Conservation (phyloP, 92 coral and sea anemone genomes). For the Heliopora coerulea region DNA sequence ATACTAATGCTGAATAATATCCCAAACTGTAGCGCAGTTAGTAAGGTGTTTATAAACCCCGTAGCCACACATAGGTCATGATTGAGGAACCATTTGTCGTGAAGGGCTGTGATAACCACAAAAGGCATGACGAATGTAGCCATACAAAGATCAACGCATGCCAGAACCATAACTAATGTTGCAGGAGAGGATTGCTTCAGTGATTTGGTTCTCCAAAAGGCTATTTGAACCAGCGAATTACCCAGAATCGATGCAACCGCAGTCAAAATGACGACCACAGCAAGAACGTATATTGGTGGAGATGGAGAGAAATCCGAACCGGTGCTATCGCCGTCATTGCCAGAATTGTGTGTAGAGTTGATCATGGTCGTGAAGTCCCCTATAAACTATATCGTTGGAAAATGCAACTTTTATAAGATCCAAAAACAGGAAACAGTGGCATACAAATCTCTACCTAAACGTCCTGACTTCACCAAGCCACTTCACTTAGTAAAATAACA, state of each 20-base stretch:
- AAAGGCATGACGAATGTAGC: slow-evolving; percentile 82
- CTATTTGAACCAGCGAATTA: slow-evolving; percentile 65
- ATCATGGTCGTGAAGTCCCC: too few species aligned
- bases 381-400: too few species aligned
- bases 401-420: too few species aligned
- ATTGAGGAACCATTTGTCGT: slow-evolving; percentile 65
- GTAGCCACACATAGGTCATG: slow-evolving; percentile 61
- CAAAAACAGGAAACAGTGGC: too few species aligned
- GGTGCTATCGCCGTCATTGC: not conserved
- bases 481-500: too few species aligned
- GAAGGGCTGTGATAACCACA: slow-evolving; percentile 71
- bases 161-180: slow-evolving; percentile 74
- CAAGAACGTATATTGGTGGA: slow-evolving; percentile 45
- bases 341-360: not conserved
- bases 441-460: too few species aligned
- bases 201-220: slow-evolving; percentile 69
- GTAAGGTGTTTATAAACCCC: slow-evolving; percentile 85
- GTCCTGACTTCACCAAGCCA: too few species aligned
- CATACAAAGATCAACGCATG: slow-evolving; percentile 78
- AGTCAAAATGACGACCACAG: slow-evolving; percentile 56
- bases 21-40: slow-evolving; percentile 96
- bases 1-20: slow-evolving; percentile 85
- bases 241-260: slow-evolving; percentile 67
- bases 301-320: slow-evolving; percentile 6
- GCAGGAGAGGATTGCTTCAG: slow-evolving; percentile 75